phyloP scores from a whole-genome alignment of 2,113 vertebrate genomes.

The Lamprotornis superbus region DNA sequence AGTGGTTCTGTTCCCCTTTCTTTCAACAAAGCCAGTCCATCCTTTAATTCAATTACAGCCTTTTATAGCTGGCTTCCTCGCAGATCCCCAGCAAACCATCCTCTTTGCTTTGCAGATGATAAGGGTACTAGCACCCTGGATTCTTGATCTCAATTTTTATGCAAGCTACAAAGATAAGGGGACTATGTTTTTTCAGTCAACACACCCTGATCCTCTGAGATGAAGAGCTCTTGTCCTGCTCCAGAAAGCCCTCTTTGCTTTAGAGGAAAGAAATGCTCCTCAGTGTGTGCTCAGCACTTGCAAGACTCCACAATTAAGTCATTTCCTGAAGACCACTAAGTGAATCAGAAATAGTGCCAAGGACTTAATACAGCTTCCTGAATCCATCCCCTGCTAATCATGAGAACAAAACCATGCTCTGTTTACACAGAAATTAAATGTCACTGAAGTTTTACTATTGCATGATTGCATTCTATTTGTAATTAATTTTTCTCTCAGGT shows the following conservation, averaged over 20 bases:
- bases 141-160: not conserved
- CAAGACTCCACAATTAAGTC: not conserved
- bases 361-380: conserved; percentile 10
- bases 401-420: conserved; percentile 24
- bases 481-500: conserved; percentile 14
- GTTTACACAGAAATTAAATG: conserved; percentile 7
- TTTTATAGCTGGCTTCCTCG: not conserved
- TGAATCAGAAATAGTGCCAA: conserved; percentile 29
- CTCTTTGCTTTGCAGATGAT: not conserved
- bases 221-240: not conserved
- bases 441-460: not conserved
- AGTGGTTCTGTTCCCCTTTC: not conserved
- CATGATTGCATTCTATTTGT: not conserved
- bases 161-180: not conserved
- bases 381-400: not conserved
- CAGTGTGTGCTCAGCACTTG: not conserved
- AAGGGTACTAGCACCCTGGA: not conserved
- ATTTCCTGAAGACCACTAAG: conserved; percentile 23
- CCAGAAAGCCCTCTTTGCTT: not conserved
- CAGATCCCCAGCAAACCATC: not conserved
- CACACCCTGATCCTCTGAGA: not conserved
- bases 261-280: not conserved
- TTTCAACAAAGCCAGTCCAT: not conserved
- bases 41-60: conserved; percentile 19
- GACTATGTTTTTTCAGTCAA: not conserved